phyloP scores from a whole-genome alignment of 2,888 invertebrate species.

The Apamea epomidion region DNA sequence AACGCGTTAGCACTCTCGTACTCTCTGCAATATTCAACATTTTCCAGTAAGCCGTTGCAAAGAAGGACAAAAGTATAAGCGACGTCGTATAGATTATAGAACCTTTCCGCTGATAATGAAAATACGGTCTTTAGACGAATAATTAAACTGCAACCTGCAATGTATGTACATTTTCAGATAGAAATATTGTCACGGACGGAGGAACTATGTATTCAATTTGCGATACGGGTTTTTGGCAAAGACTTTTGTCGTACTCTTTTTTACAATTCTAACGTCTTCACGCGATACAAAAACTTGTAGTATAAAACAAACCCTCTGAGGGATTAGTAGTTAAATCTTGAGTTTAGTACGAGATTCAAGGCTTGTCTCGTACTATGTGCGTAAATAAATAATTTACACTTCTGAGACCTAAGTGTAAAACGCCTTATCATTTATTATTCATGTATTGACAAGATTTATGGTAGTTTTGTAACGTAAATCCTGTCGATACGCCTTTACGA shows the following conservation, averaged over 20 bases:
- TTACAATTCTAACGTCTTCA: constrained; percentile 33
- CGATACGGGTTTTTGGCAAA: constrained; percentile 24
- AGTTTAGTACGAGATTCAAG: constrained; percentile 57
- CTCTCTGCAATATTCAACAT: constrained; percentile 62
- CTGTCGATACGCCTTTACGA: constrained; percentile 47
- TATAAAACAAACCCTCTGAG: constrained; percentile 53
- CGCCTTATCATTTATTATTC: constrained; percentile 62
- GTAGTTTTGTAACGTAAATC: constrained; percentile 49
- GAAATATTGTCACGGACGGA: constrained; percentile 11
- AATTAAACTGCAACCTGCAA: constrained; percentile 37
- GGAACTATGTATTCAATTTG: constrained; percentile 41
- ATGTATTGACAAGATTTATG: constrained; percentile 61
- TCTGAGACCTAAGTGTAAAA: constrained; percentile 63
- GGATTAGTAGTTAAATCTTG: constrained; percentile 60
- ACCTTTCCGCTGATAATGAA: constrained; percentile 10
- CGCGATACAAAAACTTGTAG: constrained; percentile 45
- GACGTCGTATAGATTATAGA: constrained; percentile 28
- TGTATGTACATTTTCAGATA: constrained; percentile 3
- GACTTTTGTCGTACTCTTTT: constrained; percentile 45
- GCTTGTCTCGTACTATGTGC: constrained; percentile 50
- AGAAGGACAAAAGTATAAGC: constrained; percentile 44
- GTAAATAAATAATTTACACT: constrained; percentile 66
- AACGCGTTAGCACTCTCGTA: constrained; percentile 53
- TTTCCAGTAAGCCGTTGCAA: constrained; percentile 45
- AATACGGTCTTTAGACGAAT: constrained; percentile 12